Percentiles rank a stretch among this genome's conserved stretches.
Evolutionary conservation across 2,888 invertebrate genomes (phyloP).

Genomic region (Caenorhabditis uteleia): DNA sequence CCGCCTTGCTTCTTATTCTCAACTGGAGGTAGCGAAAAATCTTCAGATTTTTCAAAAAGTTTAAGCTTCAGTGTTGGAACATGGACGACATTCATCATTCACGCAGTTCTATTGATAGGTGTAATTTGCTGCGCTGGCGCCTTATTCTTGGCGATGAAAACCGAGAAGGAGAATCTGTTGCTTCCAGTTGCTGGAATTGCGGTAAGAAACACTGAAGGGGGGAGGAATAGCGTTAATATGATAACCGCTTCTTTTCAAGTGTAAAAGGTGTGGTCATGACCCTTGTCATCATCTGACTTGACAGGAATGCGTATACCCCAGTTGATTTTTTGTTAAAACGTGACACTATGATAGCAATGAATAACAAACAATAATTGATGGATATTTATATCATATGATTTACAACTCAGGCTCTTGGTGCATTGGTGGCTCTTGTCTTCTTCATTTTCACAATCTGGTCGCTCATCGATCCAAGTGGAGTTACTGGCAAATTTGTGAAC

Average conservation of each 20-base stretch:
- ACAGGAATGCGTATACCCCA: too few relatives aligned
- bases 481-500: conserved; percentile 39
- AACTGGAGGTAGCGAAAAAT: conserved; percentile 28
- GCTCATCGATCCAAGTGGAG: conserved; percentile 45
- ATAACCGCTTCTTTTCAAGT: too few relatives aligned
- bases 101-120: conserved; percentile 30
- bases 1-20: conserved; percentile 22
- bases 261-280: too few relatives aligned
- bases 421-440: conserved; percentile 35
- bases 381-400: background rate
- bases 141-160: conserved; percentile 43
- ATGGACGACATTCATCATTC: conserved; percentile 38
- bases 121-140: conserved; percentile 23
- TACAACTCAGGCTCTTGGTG: conserved; percentile 28
- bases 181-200: conserved; percentile 42
- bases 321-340: too few relatives aligned
- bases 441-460: conserved; percentile 46
- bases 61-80: conserved; percentile 35
- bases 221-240: too few relatives aligned
- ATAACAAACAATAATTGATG: background rate
- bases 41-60: background rate
- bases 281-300: too few relatives aligned
- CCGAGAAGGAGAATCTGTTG: conserved; percentile 48
- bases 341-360: too few relatives aligned
- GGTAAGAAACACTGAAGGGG: too few relatives aligned